Percentiles rank a stretch among this genome's conserved stretches.
These are phyloP conservation scores for Scaptomyza montana DNA, from an alignment of 1,140 invertebrate species.

Conservation along the genomic window DNA sequence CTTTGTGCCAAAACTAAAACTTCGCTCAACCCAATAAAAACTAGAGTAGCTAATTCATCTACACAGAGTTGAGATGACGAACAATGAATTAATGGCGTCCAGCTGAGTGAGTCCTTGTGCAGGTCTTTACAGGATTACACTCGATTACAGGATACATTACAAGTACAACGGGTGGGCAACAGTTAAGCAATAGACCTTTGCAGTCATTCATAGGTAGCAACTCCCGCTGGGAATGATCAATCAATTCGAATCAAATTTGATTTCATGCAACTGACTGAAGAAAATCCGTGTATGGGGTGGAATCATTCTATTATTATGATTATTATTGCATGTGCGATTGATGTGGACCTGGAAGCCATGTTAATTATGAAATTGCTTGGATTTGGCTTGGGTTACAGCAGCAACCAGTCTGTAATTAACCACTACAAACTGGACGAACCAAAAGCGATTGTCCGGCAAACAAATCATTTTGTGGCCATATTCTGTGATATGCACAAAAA, in stretches of 20 bases:
- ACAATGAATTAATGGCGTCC: slow-evolving; percentile 65
- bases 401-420: slow-evolving; percentile 27
- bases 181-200: background rate
- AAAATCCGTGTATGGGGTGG: slow-evolving; percentile 18
- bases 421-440: slow-evolving; percentile 28
- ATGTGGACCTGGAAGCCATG: slow-evolving; percentile 49
- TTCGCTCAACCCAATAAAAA: slow-evolving; percentile 4
- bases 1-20: no score
- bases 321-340: slow-evolving; percentile 35
- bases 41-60: slow-evolving; percentile 14
- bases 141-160: slow-evolving; percentile 81
- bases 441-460: slow-evolving; percentile 46
- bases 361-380: slow-evolving; percentile 73
- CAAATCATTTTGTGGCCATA: slow-evolving; percentile 62
- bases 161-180: slow-evolving; percentile 59
- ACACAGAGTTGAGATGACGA: slow-evolving; percentile 25
- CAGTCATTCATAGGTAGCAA: slow-evolving; percentile 1
- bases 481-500: slow-evolving; percentile 38
- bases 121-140: slow-evolving; percentile 80
- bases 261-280: slow-evolving; percentile 56
- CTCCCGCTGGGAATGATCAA: slow-evolving; percentile 82
- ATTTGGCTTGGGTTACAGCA: slow-evolving; percentile 24
- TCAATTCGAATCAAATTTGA: slow-evolving; percentile 77
- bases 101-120: slow-evolving; percentile 63
- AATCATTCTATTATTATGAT: slow-evolving; percentile 51